A percentile compares a stretch with the other conserved stretches of the same genome.
These are phyloP conservation scores for Eupithecia insigniata DNA, from an alignment of 2,888 invertebrate genomes.

Conservation along the genomic window DNA sequence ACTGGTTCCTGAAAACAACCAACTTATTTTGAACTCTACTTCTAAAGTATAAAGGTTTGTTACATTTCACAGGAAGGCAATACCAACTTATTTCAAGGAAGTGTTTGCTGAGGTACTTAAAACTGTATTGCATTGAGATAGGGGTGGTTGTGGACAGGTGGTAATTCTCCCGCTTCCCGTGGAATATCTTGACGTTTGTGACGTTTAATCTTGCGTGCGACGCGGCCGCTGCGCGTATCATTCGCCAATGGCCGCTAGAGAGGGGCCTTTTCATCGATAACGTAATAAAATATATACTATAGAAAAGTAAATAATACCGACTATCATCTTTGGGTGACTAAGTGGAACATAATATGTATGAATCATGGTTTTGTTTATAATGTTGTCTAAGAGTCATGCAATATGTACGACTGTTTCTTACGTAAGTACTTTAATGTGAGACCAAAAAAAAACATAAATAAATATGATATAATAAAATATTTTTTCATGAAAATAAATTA, in stretches of 20 bases:
- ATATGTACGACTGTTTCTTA: neutral
- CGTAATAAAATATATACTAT: neutral
- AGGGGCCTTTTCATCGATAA: conserved; percentile 46
- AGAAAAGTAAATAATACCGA: neutral
- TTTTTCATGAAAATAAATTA: too few relatives aligned
- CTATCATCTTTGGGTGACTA: neutral
- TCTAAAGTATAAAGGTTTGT: conserved; percentile 12
- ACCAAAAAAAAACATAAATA: too few relatives aligned
- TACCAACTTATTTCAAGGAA: conserved; percentile 20
- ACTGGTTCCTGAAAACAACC: conserved; percentile 47
- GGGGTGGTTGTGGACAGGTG: conserved; percentile 48
- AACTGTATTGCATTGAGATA: conserved; percentile 49
- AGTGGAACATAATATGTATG: neutral
- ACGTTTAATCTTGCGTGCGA: conserved; percentile 84
- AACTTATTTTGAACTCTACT: conserved; percentile 20
- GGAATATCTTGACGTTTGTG: conserved; percentile 76
- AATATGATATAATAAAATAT: too few relatives aligned
- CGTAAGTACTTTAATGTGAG: neutral
- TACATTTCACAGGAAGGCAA: conserved; percentile 5
- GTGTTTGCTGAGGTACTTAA: conserved; percentile 39
- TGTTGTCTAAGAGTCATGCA: neutral
- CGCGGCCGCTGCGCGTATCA: conserved; percentile 80
- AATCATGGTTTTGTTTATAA: neutral
- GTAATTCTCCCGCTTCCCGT: conserved; percentile 54
- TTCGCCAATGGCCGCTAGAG: conserved; percentile 67